phyloP scores from a whole-genome alignment of 2,113 vertebrate species.

The Perca schrenkii region DNA sequence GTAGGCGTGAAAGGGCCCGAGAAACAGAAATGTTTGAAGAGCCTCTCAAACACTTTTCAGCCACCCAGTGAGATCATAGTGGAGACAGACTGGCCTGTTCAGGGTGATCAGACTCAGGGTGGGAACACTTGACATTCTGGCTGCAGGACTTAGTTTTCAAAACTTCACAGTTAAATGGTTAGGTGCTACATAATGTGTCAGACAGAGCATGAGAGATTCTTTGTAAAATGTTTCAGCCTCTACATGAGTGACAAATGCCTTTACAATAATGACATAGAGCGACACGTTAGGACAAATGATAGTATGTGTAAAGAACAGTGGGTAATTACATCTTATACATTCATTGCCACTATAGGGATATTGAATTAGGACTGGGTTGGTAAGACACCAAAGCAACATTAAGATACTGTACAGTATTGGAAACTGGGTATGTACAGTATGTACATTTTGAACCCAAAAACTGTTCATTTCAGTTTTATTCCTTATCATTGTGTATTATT shows the following conservation, averaged over 20 bases:
- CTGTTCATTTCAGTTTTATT: not conserved
- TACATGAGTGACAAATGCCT: not conserved
- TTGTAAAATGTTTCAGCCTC: not conserved
- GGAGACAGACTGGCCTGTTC: not conserved
- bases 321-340: not conserved
- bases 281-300: not conserved
- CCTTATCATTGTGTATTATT: not conserved
- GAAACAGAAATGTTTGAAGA: not conserved
- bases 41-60: conserved; percentile 1
- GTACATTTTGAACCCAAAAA: not conserved
- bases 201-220: not conserved
- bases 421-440: not conserved
- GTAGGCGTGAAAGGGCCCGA: no score
- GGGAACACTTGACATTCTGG: conserved; percentile 36
- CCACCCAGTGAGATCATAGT: conserved; percentile 12
- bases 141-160: conserved; percentile 37
- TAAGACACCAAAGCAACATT: not conserved
- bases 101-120: not conserved
- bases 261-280: not conserved
- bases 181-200: not conserved
- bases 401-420: not conserved
- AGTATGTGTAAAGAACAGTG: no score
- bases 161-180: conserved; percentile 33
- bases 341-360: not conserved
- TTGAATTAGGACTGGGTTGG: not conserved